Evolutionary conservation across 1,140 invertebrate species (phyloP), one percentile per base, ranked within the genome.

Genomic region (Antheraea mylitta): DNA sequence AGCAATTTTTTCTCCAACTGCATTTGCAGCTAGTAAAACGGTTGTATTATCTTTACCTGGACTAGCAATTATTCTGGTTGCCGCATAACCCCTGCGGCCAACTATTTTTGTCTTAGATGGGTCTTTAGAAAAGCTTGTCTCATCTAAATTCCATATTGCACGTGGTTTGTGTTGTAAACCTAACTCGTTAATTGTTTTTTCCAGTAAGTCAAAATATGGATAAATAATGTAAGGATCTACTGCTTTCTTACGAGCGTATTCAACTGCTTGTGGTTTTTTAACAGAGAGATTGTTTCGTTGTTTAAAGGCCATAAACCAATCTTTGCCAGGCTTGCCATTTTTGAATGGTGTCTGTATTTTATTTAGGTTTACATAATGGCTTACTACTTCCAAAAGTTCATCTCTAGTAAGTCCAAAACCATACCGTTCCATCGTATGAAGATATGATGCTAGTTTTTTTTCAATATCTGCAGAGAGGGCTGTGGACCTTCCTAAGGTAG

Each of bases 111-210:
- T 78, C 78, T 84, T 82, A 18, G 67, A 68, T 11, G 78, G 79
- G 59, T 87, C 83, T 11, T 62, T 73, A 9, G 63, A 67, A 70
- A 84, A 79, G 59, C 73, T 75, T 9, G 75, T 80, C 64, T 87
- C 79, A 68, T 84, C 83, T 3, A 82, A 30, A 69, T 87, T 87
- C 73, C 76, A 87, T 11, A 85, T 81, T 10, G 59, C n/a, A 10
- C 38, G 19, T 18, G 81, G 77, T 42, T 42, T 42, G 64, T 78
- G 61, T 66, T 8, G 22, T 61, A 83, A 53, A 18, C 75, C 67
- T 59, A 80, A 73, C 13, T 76, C 73, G n/a, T 70, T 38, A 30
- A 81, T 10, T 16, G 71, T 75, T 38, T 73, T 60, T 68, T 78
- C 65, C 10, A 82, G 22, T 19, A 79, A 30, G 18, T 79, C 61